Evolutionary conservation across 2,113 vertebrate genomes (phyloP).

Genomic region (Leptocoma aspasia): DNA sequence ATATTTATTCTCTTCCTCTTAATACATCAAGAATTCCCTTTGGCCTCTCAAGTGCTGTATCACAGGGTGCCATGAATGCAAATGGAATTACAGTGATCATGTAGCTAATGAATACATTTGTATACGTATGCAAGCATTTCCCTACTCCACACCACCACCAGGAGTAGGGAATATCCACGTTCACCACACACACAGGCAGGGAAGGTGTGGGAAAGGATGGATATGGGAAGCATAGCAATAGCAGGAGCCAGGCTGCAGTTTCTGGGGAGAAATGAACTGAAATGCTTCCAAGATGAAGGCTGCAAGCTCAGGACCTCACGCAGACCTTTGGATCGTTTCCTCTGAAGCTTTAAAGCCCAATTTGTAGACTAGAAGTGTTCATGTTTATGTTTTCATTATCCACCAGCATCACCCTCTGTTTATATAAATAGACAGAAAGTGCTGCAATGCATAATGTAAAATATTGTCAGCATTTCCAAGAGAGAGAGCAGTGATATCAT

Average conservation of each 20-base stretch:
- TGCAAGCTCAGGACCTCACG: not conserved
- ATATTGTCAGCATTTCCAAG: not conserved
- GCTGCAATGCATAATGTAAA: not conserved
- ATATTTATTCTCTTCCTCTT: slow-evolving; percentile 35
- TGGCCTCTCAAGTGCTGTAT: slow-evolving; percentile 8
- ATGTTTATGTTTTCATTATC: not conserved
- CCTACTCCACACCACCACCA: not conserved
- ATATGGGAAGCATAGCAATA: not conserved
- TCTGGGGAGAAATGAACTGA: not conserved
- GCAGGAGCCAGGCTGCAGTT: not conserved
- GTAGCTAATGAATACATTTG: not conserved
- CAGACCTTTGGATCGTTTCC: not conserved
- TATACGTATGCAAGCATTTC: not conserved
- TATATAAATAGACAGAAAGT: not conserved
- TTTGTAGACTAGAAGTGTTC: not conserved
- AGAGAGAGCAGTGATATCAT: not conserved
- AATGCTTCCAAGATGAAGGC: not conserved
- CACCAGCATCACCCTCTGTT: not conserved
- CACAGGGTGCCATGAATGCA: slow-evolving; percentile 7
- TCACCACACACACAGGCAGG: not conserved
- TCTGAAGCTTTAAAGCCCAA: not conserved
- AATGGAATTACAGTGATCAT: slow-evolving; percentile 42
- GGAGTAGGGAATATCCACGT: not conserved
- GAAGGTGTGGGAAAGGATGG: not conserved
- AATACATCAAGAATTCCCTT: slow-evolving; percentile 32